Percentiles rank a stretch among this genome's conserved stretches.
Evolutionary conservation across 1,140 invertebrate genomes (phyloP).

Genomic region (Bactericera cockerelli): DNA sequence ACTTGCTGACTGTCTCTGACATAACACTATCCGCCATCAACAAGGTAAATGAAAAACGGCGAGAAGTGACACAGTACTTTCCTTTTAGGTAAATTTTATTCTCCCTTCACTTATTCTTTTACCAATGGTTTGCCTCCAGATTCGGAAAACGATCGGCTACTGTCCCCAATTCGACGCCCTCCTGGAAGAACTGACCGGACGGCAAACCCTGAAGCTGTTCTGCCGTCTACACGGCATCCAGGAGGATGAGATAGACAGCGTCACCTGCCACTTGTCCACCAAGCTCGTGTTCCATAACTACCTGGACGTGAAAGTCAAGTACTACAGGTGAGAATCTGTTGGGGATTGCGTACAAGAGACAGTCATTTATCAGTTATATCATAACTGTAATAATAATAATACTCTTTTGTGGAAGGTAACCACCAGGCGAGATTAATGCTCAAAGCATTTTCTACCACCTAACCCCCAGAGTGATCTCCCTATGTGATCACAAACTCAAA

Average conservation of each 20-base stretch:
- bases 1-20: too few relatives aligned
- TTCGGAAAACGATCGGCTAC: conserved; percentile 24
- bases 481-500: too few relatives aligned
- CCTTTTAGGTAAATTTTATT: too few relatives aligned
- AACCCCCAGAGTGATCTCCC: too few relatives aligned
- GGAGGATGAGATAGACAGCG: conserved; percentile 30
- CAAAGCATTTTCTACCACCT: too few relatives aligned
- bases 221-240: conserved; percentile 29
- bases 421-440: too few relatives aligned
- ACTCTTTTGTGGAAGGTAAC: too few relatives aligned
- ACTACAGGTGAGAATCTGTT: conserved; percentile 17
- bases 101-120: too few relatives aligned
- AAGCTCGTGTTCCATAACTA: conserved; percentile 12
- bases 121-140: conserved; percentile 10
- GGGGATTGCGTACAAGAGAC: not conserved
- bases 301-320: conserved; percentile 14
- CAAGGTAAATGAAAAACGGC: too few relatives aligned
- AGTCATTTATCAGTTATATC: not conserved
- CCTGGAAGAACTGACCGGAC: conserved; percentile 34
- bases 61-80: too few relatives aligned
- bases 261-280: conserved; percentile 11
- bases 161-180: conserved; percentile 39
- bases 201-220: conserved; percentile 34
- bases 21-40: too few relatives aligned
- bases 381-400: not conserved